Conservation (phyloP, 2,113 vertebrate species). For the Lichenostomus cassidix region DNA sequence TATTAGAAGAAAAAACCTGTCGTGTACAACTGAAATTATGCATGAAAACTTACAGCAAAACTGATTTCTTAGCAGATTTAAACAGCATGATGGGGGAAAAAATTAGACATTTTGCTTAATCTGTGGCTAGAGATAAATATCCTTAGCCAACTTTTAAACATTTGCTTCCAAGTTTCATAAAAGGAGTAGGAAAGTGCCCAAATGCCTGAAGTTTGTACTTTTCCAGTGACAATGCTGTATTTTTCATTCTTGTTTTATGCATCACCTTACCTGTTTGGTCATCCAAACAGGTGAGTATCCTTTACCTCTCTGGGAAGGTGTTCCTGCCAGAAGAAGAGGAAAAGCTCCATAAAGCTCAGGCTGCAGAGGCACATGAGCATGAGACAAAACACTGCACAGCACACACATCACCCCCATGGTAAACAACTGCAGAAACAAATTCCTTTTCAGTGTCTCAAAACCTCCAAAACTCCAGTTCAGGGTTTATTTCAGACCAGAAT, state of each 20-base stretch:
- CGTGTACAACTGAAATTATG: neutral
- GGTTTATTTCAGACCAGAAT: neutral
- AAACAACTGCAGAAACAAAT: neutral
- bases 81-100: neutral
- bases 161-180: neutral
- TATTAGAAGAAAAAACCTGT: neutral
- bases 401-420: accelerated
- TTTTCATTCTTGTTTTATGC: neutral
- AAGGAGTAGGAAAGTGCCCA: neutral
- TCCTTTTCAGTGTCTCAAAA: neutral
- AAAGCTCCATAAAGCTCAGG: neutral
- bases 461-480: neutral
- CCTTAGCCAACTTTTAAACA: neutral
- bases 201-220: neutral
- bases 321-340: neutral
- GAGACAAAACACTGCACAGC: neutral
- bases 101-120: neutral
- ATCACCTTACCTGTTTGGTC: neutral
- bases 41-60: neutral
- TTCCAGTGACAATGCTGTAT: neutral
- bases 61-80: neutral
- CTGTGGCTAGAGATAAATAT: neutral
- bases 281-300: accelerated
- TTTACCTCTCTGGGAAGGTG: neutral
- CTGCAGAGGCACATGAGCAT: accelerated